Evolutionary conservation across 2,888 invertebrate genomes (phyloP).

Genomic region (Trissoscelio sp.): DNA sequence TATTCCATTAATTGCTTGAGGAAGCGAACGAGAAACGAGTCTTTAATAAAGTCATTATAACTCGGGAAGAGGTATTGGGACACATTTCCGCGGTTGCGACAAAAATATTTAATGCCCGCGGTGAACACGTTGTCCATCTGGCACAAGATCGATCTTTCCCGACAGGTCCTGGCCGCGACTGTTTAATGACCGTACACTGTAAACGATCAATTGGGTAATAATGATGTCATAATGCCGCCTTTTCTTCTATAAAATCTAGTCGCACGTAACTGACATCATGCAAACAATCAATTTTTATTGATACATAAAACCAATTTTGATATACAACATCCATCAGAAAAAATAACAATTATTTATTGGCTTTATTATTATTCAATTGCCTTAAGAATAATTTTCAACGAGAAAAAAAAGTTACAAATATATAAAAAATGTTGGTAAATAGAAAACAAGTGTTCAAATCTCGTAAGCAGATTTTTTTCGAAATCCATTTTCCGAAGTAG

Average conservation of each 20-base stretch:
- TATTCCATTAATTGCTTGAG: constrained; percentile 16
- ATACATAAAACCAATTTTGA: constrained; percentile 6
- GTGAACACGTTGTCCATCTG: constrained; percentile 19
- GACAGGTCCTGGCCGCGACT: constrained; percentile 25
- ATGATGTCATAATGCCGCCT: constrained; percentile 42
- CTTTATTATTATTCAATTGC: too few relatives aligned
- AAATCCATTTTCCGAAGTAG: too few relatives aligned
- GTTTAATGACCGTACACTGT: constrained; percentile 32
- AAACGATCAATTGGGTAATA: constrained; percentile 45
- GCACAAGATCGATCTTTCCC: constrained; percentile 25
- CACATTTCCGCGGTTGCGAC: constrained; percentile 41
- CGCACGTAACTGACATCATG: not conserved
- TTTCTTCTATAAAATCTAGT: constrained; percentile 22
- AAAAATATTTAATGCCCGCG: constrained; percentile 56
- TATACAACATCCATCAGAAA: not conserved
- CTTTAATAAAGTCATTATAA: constrained; percentile 55
- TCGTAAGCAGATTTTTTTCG: too few relatives aligned
- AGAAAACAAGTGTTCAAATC: too few relatives aligned
- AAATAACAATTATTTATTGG: not conserved
- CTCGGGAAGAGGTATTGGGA: constrained; percentile 24
- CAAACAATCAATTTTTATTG: constrained; percentile 13
- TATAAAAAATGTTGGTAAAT: too few relatives aligned
- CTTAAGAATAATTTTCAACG: too few relatives aligned
- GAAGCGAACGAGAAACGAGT: constrained; percentile 35
- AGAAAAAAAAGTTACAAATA: too few relatives aligned